Percentiles rank a stretch among this genome's conserved stretches.
phyloP scores from a whole-genome alignment of 2,888 invertebrate species.

The Megaustenia siamemsis region DNA sequence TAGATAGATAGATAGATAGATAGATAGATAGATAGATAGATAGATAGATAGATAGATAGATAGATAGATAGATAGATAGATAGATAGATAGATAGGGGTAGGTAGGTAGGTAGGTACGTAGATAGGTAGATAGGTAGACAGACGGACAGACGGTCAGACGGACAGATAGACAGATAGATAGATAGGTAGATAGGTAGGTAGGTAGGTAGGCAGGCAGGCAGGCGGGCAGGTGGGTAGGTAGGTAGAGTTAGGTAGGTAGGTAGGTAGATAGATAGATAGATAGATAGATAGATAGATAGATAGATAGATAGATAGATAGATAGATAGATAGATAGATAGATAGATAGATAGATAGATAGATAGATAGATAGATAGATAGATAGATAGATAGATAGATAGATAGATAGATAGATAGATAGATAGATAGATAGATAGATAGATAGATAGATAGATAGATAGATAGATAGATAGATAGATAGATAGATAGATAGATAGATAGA shows the following conservation, averaged over 20 bases:
- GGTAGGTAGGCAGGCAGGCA: no score
- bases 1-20: neutral
- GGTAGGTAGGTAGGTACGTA: neutral
- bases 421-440: neutral
- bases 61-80: neutral
- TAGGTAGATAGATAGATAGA: no score
- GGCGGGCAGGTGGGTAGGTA: no score
- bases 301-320: neutral
- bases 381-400: neutral
- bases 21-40: neutral
- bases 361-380: neutral
- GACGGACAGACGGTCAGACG: no score
- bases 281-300: no score
- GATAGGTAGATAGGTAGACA: no score
- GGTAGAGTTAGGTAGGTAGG: no score
- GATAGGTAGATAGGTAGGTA: no score
- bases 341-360: neutral
- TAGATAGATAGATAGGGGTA: neutral
- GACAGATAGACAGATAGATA: no score
- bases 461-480: neutral
- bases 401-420: neutral
- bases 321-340: neutral
- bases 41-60: neutral
- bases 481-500: no score
- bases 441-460: neutral